Conservation (phyloP, 35 echinoderm and acorn worm genomes). For the Stichopus chloronotus region DNA sequence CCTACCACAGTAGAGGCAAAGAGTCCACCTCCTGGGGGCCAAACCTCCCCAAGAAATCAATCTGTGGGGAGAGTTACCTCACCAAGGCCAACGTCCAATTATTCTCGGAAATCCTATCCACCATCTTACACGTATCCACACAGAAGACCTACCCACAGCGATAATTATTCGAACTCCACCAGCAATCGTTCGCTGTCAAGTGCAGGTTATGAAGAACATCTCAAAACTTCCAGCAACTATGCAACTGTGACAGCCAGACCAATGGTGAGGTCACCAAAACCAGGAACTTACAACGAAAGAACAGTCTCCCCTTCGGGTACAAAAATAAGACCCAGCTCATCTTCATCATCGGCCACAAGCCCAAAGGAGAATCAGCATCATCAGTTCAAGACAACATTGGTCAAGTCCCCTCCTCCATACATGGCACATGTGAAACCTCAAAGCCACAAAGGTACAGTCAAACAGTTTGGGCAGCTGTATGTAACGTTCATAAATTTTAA, state of each 20-base stretch:
- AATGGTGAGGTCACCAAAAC: conserved; percentile 5
- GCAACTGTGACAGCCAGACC: conserved; percentile 20
- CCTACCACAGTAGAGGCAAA: background rate
- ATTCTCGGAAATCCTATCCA: conserved; percentile 3
- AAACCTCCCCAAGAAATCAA: background rate
- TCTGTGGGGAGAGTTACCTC: background rate
- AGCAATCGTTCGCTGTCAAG: background rate
- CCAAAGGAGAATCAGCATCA: conserved; percentile 27
- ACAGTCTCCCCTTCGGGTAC: background rate
- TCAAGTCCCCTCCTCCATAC: conserved; percentile 45
- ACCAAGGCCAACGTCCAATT: background rate
- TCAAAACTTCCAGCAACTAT: background rate
- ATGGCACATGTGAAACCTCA: conserved; percentile 57
- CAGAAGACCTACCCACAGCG: background rate
- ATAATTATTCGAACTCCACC: background rate
- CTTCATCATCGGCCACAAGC: background rate
- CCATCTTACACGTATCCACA: conserved; percentile 23
- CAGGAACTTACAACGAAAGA: background rate
- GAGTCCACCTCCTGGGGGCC: background rate
- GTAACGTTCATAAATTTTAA: too few species aligned
- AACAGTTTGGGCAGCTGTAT: background rate
- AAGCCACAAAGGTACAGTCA: conserved; percentile 25
- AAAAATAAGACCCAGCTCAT: conserved; percentile 18
- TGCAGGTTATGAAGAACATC: background rate
- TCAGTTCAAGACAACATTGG: conserved; percentile 19